Conservation (phyloP, 2,797 vertebrate species). For the Mastacembelus armatus region DNA sequence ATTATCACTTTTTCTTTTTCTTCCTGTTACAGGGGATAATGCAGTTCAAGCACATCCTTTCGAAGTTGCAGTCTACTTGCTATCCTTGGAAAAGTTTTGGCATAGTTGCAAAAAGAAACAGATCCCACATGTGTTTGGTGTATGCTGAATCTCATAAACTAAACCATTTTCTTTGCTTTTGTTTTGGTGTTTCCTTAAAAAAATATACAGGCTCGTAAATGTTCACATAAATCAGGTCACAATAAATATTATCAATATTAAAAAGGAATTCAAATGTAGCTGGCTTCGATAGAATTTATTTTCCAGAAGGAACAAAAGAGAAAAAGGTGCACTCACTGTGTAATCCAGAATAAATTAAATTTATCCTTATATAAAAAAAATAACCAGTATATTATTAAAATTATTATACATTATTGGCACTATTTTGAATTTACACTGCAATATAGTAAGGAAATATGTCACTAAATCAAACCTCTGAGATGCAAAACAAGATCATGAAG, state of each 20-base stretch:
- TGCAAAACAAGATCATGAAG: slow-evolving; percentile 30
- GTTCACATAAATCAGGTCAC: slow-evolving; percentile 12
- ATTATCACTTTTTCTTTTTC: slow-evolving; percentile 66
- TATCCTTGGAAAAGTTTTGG: slow-evolving; percentile 55
- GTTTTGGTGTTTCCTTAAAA: slow-evolving; percentile 34
- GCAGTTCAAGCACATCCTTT: slow-evolving; percentile 49
- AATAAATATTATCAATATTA: slow-evolving; percentile 22
- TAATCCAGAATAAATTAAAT: not conserved
- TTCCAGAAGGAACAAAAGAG: not conserved
- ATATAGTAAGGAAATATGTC: not conserved
- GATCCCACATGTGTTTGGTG: slow-evolving; percentile 59
- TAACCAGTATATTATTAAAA: not conserved
- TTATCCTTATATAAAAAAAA: not conserved
- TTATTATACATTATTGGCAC: not conserved
- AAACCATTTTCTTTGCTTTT: slow-evolving; percentile 41
- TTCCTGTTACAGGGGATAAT: slow-evolving; percentile 60
- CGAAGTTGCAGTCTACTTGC: slow-evolving; percentile 41
- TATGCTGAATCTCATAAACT: slow-evolving; percentile 32
- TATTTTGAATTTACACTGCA: not conserved
- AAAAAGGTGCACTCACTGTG: not conserved
- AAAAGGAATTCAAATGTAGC: slow-evolving; percentile 3
- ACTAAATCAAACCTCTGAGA: slow-evolving; percentile 11
- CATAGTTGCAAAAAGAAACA: slow-evolving; percentile 53
- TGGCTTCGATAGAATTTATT: not conserved
- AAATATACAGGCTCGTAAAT: not conserved